phyloP scores from a whole-genome alignment of 2,888 invertebrate species.

The Stenurella melanura region DNA sequence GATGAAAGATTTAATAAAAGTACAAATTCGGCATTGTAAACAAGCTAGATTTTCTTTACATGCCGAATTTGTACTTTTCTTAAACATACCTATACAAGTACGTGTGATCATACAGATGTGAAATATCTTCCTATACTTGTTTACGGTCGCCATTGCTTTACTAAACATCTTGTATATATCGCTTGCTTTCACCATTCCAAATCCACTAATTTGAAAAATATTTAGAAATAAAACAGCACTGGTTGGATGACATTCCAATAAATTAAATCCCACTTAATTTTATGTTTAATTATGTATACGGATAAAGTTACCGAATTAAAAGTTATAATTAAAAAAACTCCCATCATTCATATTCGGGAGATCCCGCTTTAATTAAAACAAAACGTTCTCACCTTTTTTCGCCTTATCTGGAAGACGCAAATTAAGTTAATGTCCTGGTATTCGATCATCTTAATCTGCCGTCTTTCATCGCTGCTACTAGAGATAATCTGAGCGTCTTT shows the following conservation, averaged over 20 bases:
- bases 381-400: conserved; percentile 39
- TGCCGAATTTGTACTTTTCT: too few species aligned
- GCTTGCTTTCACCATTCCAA: too few species aligned
- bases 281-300: conserved; percentile 18
- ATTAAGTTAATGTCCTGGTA: conserved; percentile 47
- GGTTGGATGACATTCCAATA: conserved; percentile 1
- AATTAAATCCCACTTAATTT: not conserved
- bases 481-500: conserved; percentile 43
- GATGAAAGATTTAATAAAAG: too few species aligned
- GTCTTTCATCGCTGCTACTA: conserved; percentile 41
- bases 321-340: conserved; percentile 37
- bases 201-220: too few species aligned
- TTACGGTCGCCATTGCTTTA: too few species aligned
- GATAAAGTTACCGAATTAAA: conserved; percentile 31
- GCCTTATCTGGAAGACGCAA: conserved; percentile 44
- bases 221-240: too few species aligned
- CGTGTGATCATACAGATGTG: too few species aligned
- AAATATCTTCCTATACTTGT: too few species aligned
- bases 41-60: too few species aligned
- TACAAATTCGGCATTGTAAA: too few species aligned
- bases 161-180: too few species aligned
- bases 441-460: conserved; percentile 49
- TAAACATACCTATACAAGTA: too few species aligned
- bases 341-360: conserved; percentile 32
- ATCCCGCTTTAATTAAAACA: conserved; percentile 37